Conservation (phyloP, 2,888 invertebrate genomes). For the Sphaerophoria taeniata region DNA sequence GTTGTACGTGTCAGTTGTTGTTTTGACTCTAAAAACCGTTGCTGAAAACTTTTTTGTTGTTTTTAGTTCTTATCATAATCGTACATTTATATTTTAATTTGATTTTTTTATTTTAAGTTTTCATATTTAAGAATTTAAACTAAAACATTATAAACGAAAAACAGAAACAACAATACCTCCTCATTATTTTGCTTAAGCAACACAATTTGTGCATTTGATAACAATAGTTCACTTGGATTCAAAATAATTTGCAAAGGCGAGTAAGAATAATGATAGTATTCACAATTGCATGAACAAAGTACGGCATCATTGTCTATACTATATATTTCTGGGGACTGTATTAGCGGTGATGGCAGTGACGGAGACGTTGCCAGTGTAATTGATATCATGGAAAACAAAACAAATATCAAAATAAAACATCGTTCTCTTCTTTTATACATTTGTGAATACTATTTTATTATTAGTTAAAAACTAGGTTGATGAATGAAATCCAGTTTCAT, state of each 20-base stretch:
- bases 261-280: not conserved
- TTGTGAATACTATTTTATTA: not conserved
- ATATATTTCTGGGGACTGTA: not conserved
- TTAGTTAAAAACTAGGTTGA: not conserved
- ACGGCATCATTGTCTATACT: not conserved
- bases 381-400: not conserved
- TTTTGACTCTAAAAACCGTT: too few relatives aligned
- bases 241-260: conserved; percentile 20
- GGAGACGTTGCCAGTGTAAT: not conserved
- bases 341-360: not conserved
- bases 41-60: too few relatives aligned
- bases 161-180: not conserved
- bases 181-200: not conserved
- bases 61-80: too few relatives aligned
- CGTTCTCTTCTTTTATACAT: conserved; percentile 12
- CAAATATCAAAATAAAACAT: not conserved
- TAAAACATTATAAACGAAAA: not conserved
- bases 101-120: not conserved
- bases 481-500: conserved; percentile 14
- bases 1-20: too few relatives aligned
- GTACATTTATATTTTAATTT: not conserved
- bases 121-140: not conserved
- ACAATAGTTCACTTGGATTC: conserved; percentile 1
- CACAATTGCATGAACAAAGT: conserved; percentile 10
- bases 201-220: not conserved